Evolutionary conservation across 2,888 invertebrate genomes (phyloP).

Genomic region (Machimus atricapillus): DNA sequence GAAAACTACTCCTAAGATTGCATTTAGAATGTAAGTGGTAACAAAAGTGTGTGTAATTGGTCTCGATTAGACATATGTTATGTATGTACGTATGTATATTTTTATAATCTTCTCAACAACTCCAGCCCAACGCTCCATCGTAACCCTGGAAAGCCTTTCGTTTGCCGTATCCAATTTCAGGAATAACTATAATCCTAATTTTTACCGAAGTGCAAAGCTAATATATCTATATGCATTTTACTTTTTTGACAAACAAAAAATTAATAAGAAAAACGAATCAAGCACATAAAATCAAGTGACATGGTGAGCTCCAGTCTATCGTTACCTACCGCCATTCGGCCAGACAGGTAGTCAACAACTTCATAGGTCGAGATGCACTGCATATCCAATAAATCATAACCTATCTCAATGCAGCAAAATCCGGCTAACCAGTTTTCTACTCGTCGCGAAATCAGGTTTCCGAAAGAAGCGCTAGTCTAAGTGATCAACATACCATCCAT

Average conservation of each 20-base stretch:
- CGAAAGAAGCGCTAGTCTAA: conserved; percentile 20
- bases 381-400: conserved; percentile 45
- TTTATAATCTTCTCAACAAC: background rate
- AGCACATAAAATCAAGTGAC: background rate
- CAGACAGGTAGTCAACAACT: background rate
- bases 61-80: too few species aligned
- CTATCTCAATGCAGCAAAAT: conserved; percentile 44
- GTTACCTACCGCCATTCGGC: background rate
- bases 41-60: too few species aligned
- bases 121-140: background rate
- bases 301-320: background rate
- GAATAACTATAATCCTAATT: background rate
- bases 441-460: conserved; percentile 37
- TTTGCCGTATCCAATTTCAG: background rate
- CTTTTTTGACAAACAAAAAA: background rate
- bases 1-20: too few species aligned
- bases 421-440: conserved; percentile 35
- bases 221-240: background rate
- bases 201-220: background rate
- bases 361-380: background rate
- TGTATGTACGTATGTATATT: too few species aligned
- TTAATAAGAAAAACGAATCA: background rate
- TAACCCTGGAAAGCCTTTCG: background rate
- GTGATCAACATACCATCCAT: conserved; percentile 20
- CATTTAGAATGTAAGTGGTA: too few species aligned